Conservation (phyloP, 2,113 vertebrate genomes). For the Oreotrochilus melanogaster region DNA sequence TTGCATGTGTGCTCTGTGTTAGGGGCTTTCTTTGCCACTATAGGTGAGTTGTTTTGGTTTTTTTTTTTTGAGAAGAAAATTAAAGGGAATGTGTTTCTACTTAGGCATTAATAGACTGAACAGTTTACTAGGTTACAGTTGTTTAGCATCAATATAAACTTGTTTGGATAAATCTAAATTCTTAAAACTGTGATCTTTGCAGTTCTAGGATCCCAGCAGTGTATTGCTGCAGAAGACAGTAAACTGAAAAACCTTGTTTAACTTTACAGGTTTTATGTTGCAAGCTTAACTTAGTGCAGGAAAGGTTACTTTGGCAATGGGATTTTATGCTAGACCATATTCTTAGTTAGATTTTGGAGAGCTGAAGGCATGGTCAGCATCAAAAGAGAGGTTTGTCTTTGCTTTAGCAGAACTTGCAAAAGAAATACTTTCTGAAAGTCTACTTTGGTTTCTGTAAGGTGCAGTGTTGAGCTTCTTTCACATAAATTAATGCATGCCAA, state of each 20-base stretch:
- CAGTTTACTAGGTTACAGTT: background rate
- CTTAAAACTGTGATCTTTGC: background rate
- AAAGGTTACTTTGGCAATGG: background rate
- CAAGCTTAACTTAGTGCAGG: background rate
- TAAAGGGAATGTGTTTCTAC: background rate
- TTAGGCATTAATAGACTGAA: background rate
- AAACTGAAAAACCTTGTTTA: background rate
- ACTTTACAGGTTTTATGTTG: background rate
- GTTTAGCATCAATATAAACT: background rate
- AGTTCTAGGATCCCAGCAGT: background rate
- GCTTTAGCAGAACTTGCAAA: background rate
- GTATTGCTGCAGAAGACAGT: background rate
- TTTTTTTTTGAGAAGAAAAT: background rate
- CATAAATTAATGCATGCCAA: slow-evolving; percentile 64
- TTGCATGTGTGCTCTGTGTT: accelerated
- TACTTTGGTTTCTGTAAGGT: background rate
- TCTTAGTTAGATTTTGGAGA: background rate
- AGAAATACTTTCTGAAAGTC: background rate
- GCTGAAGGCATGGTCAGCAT: background rate
- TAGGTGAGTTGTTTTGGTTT: no score
- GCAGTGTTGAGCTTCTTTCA: background rate
- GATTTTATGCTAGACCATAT: background rate
- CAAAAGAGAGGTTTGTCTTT: background rate
- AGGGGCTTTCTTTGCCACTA: background rate
- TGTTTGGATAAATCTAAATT: background rate